phyloP scores from a whole-genome alignment of 2,797 vertebrate species.

The Anabacerthia variegaticeps region DNA sequence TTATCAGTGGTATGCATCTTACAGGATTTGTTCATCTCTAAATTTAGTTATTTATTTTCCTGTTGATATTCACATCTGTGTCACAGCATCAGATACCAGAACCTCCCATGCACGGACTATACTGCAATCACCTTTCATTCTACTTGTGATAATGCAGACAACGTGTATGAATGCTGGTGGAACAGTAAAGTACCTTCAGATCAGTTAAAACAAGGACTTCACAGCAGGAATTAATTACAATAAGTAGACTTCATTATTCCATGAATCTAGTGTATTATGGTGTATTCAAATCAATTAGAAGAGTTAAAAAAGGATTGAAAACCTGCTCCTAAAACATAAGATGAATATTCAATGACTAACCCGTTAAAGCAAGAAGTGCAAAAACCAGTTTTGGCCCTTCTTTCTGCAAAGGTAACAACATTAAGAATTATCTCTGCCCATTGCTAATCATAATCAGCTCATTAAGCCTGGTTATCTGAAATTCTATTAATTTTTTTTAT shows the following conservation, averaged over 20 bases:
- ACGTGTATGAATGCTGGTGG: background rate
- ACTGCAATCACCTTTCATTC: background rate
- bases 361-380: background rate
- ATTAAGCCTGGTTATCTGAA: background rate
- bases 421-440: background rate
- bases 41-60: background rate
- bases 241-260: background rate
- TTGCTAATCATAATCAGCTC: background rate
- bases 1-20: background rate
- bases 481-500: background rate
- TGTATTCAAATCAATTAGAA: background rate
- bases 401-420: background rate
- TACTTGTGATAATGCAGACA: background rate
- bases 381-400: background rate
- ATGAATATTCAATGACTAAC: accelerated
- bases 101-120: background rate
- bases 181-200: background rate
- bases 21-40: background rate
- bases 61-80: background rate
- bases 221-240: background rate
- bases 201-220: background rate
- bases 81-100: background rate
- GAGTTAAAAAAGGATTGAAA: background rate
- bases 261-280: background rate
- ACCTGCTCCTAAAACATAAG: background rate